Evolutionary conservation across 2,113 vertebrate species (phyloP), one percentile per base, ranked within the genome.

Genomic region (Urocynchramus pylzowi): DNA sequence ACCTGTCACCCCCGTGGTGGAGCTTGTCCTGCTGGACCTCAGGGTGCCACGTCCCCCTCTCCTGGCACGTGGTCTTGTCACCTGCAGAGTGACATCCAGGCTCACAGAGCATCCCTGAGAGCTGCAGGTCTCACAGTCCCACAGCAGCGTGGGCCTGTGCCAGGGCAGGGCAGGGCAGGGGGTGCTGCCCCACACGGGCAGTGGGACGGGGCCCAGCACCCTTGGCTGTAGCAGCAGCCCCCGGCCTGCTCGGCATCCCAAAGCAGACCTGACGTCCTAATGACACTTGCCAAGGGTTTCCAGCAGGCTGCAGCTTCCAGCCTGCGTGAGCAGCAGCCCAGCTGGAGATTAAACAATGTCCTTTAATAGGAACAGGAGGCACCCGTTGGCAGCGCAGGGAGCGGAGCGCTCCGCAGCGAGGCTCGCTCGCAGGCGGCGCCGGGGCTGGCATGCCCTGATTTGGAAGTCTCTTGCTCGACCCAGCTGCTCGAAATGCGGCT

Each of bases 361-460:
- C 93, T 93, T 94, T 96, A 93, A 95, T 84, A 93, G 95, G 79
- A 96, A 20, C 26, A 53, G 52, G 30, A 16, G 63, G 44, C 39
- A 13, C 8, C 27, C 4, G 1, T 10, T 63, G 6, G 19, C 19
- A 37, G 88, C 1, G 0, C 9, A 0, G 71, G 56, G 68, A 75
- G 79, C 45, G 5, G 78, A 53, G 63, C 78, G 4, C 80, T 91
- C 77, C 49, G 61, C 93, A 3, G 41, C 22, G 70, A 57, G 75
- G 39, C 67, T 22, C 9, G 0, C 68, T 23, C 1, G 1, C 59
- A 21, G 56, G 49, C 83, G 69, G 56, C 4, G 0, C 2, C 8
- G 10, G 53, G 26, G 57, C 41, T 0, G 9, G 49, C 68, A 96
- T 95, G 93, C 82, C 95, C 93, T 75, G 73, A 93, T 96, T 93